A percentile compares a stretch with the other conserved stretches of the same genome.
Conservation (phyloP, 2,113 vertebrate species). For the Tragulus kanchil region DNA sequence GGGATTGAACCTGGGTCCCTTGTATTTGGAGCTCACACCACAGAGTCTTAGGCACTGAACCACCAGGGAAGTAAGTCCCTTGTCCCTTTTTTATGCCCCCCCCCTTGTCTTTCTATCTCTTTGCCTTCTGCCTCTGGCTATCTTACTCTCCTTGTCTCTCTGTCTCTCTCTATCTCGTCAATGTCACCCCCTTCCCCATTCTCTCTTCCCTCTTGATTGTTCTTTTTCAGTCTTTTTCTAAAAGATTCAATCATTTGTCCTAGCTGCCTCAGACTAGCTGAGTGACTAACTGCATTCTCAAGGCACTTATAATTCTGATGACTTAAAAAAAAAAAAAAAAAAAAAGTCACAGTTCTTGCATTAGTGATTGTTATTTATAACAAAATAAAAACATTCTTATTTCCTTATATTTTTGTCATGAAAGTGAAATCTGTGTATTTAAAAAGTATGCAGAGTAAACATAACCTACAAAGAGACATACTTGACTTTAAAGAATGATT, state of each 20-base stretch:
- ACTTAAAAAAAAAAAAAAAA: background rate
- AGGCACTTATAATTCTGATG: background rate
- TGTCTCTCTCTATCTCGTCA: background rate
- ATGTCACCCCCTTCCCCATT: fast-evolving
- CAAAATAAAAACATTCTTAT: background rate
- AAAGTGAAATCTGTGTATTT: background rate
- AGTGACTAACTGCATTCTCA: background rate
- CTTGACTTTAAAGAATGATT: background rate
- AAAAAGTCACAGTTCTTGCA: background rate
- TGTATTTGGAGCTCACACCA: background rate
- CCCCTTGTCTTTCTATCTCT: no score
- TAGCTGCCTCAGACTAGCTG: background rate
- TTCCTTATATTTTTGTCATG: background rate
- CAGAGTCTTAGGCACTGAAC: background rate
- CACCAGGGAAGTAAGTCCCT: background rate
- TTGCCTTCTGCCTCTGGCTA: background rate
- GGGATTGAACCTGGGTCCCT: background rate
- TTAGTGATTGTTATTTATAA: background rate
- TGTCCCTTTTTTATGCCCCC: background rate
- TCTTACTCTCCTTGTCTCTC: background rate
- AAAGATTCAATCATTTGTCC: background rate
- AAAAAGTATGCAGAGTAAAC: background rate
- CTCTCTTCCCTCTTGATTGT: background rate
- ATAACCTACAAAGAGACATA: background rate
- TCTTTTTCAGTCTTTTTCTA: background rate